phyloP scores from a whole-genome alignment of 2,113 vertebrate genomes.

The Siphamia tubifer region DNA sequence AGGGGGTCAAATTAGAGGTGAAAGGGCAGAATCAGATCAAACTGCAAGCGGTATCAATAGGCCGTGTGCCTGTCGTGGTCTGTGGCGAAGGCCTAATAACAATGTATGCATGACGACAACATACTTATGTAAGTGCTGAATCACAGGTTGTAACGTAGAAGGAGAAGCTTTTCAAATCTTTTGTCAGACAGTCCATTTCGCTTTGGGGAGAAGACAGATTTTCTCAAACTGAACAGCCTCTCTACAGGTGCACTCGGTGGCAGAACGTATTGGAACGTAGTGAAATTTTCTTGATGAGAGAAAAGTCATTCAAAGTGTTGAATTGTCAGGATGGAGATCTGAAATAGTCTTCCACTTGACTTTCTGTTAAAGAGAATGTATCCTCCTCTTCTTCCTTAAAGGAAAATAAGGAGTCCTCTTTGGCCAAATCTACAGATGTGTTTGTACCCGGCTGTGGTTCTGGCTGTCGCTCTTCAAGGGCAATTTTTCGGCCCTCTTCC shows the following conservation, averaged over 20 bases:
- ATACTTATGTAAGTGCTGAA: too few species aligned
- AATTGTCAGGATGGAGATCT: neutral
- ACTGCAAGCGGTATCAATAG: too few species aligned
- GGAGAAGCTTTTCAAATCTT: neutral
- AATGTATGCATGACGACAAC: too few species aligned
- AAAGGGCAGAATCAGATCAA: too few species aligned
- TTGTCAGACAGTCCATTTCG: neutral
- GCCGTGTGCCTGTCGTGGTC: too few species aligned
- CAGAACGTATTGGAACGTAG: neutral
- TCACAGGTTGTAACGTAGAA: neutral
- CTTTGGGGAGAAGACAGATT: neutral
- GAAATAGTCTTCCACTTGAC: neutral
- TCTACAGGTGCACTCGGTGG: neutral
- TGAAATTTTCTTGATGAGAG: neutral
- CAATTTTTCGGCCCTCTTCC: constrained; percentile 4
- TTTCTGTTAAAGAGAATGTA: neutral
- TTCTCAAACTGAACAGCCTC: neutral
- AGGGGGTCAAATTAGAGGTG: too few species aligned
- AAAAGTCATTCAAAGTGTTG: neutral
- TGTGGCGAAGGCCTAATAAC: too few species aligned
- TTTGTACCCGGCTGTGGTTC: neutral
- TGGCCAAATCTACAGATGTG: neutral
- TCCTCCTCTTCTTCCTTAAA: neutral
- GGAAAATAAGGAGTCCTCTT: neutral
- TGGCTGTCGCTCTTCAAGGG: neutral